These are phyloP conservation scores for Aviceda subcristata DNA, from an alignment of 2,113 vertebrate species.

Conservation along the genomic window DNA sequence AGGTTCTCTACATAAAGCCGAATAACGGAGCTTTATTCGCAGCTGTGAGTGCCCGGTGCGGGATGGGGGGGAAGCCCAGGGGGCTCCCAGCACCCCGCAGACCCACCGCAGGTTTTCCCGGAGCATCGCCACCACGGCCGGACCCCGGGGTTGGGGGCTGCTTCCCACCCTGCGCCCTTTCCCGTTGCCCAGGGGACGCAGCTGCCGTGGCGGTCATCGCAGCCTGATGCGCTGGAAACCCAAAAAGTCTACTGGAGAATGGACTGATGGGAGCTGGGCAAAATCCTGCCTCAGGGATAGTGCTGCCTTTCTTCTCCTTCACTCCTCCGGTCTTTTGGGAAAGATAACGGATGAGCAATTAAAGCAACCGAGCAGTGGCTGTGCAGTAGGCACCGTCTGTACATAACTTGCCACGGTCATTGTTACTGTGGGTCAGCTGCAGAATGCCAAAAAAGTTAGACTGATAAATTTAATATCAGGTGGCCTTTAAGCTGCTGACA, in stretches of 20 bases:
- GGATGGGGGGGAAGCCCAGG: not conserved
- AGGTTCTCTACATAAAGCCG: rapidly evolving
- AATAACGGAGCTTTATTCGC: rapidly evolving
- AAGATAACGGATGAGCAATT: conserved; percentile 42
- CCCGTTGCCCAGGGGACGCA: not conserved
- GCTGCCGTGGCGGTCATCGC: not conserved
- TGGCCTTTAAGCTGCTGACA: conserved; percentile 38
- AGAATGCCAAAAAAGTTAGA: not conserved
- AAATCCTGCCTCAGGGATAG: not conserved
- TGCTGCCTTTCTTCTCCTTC: not conserved
- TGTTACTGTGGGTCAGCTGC: not conserved
- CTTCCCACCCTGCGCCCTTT: rapidly evolving
- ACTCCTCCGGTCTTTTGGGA: not conserved
- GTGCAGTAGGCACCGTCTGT: not conserved
- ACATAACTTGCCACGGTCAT: not conserved
- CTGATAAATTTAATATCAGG: conserved; percentile 14
- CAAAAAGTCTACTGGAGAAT: not conserved
- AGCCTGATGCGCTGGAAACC: not conserved
- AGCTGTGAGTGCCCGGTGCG: too few relatives aligned
- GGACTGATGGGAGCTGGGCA: not conserved
- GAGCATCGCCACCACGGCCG: rapidly evolving
- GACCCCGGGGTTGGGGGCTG: not conserved
- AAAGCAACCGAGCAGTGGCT: not conserved
- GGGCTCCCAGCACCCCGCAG: not conserved
- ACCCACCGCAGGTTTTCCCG: rapidly evolving